A percentile compares a stretch with the other conserved stretches of the same genome.
phyloP scores from a whole-genome alignment of 2,888 invertebrate species.

The Urechis unicinctus region DNA sequence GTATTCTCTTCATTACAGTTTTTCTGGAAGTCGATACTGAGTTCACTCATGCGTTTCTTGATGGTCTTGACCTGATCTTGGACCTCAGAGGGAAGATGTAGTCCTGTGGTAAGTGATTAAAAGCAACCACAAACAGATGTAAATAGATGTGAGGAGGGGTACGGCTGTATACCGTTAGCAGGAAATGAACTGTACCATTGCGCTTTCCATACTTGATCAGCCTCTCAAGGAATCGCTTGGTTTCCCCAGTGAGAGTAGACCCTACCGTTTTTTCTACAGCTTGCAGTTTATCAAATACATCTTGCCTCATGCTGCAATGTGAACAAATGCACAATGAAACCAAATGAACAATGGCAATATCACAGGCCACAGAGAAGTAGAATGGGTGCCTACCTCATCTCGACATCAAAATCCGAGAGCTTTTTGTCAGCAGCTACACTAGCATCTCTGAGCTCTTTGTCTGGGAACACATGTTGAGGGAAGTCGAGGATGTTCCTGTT shows the following conservation, averaged over 20 bases:
- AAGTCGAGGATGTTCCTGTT: constrained; percentile 49
- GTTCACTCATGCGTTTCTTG: constrained; percentile 51
- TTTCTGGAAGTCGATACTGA: constrained; percentile 50
- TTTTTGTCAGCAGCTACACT: constrained; percentile 51
- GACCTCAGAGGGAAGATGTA: constrained; percentile 49
- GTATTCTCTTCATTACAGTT: constrained; percentile 53
- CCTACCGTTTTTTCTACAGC: constrained; percentile 24
- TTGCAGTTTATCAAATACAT: constrained; percentile 52
- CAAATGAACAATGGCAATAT: neutral
- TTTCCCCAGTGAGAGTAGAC: constrained; percentile 29
- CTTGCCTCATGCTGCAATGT: constrained; percentile 50
- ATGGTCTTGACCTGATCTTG: constrained; percentile 50
- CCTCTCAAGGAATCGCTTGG: constrained; percentile 49
- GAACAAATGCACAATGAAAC: neutral
- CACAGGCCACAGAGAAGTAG: neutral
- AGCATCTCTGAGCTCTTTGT: constrained; percentile 50
- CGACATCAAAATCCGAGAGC: constrained; percentile 52
- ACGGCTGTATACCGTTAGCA: neutral
- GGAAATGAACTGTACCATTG: constrained; percentile 42
- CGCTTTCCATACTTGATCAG: constrained; percentile 50
- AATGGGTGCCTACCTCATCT: constrained; percentile 46
- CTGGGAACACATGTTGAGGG: constrained; percentile 49
- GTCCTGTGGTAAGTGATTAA: constrained; percentile 30
- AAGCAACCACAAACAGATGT: neutral
- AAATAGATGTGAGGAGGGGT: neutral